Evolutionary conservation across 2,797 vertebrate species (phyloP).

Genomic region (Hippopotamyrus pictus): DNA sequence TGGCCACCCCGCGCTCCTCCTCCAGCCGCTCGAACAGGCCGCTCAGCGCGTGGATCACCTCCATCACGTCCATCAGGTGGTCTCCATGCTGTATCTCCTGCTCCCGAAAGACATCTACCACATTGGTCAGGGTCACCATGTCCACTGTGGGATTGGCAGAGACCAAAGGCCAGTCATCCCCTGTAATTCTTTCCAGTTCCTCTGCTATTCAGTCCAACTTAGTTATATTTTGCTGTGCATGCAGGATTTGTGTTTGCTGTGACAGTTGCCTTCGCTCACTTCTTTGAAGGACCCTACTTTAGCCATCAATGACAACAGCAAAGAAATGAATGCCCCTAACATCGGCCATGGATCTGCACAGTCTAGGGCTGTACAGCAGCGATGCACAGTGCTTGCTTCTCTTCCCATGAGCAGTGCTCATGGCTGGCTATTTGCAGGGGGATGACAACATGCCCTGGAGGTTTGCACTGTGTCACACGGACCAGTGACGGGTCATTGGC

Average conservation of each 20-base stretch:
- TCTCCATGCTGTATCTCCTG: slow-evolving; percentile 65
- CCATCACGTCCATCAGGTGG: slow-evolving; percentile 66
- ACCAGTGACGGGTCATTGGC: not conserved
- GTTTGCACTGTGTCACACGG: not conserved
- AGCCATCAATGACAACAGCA: not conserved
- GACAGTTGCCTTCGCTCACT: not conserved
- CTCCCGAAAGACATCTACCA: slow-evolving; percentile 65
- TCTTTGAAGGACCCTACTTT: not conserved
- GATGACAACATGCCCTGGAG: not conserved
- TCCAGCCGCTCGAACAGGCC: slow-evolving; percentile 70
- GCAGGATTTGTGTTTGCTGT: not conserved
- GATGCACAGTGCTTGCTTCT: not conserved
- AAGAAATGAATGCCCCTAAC: not conserved
- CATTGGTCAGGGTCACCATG: slow-evolving; percentile 59
- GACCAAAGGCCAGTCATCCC: slow-evolving; percentile 44
- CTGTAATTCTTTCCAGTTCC: not conserved
- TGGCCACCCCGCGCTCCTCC: slow-evolving; percentile 67
- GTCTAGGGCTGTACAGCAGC: not conserved
- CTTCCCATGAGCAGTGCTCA: not conserved
- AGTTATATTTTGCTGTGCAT: not conserved
- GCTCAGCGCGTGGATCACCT: slow-evolving; percentile 70
- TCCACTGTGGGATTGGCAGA: slow-evolving; percentile 57
- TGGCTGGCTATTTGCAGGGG: not conserved
- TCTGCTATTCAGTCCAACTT: not conserved
- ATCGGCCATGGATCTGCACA: not conserved